Percentiles rank a stretch among this genome's conserved stretches.
Evolutionary conservation across 2,113 vertebrate species (phyloP).

Genomic region (Paedocypris sp.): DNA sequence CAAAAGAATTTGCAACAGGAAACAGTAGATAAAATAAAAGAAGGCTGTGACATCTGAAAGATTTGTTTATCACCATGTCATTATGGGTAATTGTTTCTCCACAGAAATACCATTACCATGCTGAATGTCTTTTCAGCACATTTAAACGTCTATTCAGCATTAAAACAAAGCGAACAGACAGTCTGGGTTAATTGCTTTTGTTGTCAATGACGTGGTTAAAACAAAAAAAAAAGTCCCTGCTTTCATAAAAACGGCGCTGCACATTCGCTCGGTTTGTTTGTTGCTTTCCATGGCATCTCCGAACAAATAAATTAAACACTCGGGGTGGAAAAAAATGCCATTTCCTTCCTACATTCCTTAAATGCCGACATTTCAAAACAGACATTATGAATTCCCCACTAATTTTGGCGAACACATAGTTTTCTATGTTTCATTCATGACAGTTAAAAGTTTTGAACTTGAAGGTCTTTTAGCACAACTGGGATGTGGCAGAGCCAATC

Average conservation of each 20-base stretch:
- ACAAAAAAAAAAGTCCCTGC: constrained; percentile 59
- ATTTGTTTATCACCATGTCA: constrained; percentile 69
- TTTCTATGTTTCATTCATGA: not conserved
- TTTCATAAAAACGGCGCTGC: constrained; percentile 47
- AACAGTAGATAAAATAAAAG: constrained; percentile 58
- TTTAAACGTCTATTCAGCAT: constrained; percentile 58
- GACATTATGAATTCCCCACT: not conserved
- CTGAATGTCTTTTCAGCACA: constrained; percentile 64
- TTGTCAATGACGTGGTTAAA: constrained; percentile 63
- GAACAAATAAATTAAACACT: constrained; percentile 36
- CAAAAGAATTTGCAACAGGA: constrained; percentile 53
- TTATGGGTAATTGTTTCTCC: constrained; percentile 65
- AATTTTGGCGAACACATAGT: not conserved
- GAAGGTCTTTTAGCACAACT: constrained; percentile 6
- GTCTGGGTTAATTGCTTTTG: constrained; percentile 69
- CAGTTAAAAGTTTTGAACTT: not conserved
- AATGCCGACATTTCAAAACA: not conserved
- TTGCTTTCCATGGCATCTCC: constrained; percentile 38
- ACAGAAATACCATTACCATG: constrained; percentile 61
- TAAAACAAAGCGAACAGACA: constrained; percentile 66
- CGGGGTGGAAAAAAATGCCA: not conserved
- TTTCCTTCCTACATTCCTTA: not conserved
- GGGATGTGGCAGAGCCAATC: constrained; percentile 12
- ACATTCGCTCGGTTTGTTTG: constrained; percentile 59
- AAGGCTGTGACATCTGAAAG: constrained; percentile 62